A percentile compares a stretch with the other conserved stretches of the same genome.
Evolutionary conservation across 2,888 invertebrate genomes (phyloP).

Genomic region (Pterobdella sp.): DNA sequence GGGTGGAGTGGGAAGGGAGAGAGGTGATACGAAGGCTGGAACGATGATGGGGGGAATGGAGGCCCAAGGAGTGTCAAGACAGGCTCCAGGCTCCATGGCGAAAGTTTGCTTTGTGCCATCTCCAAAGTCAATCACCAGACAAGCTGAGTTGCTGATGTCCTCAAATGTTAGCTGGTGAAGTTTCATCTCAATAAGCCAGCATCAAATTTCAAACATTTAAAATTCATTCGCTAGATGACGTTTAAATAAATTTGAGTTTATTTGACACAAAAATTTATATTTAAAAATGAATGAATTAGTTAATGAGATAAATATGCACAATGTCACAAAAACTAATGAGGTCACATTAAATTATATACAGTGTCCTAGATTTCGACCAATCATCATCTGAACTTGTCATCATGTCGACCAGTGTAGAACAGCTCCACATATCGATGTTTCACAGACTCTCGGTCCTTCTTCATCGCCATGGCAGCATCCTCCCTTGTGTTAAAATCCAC

Average conservation of each 20-base stretch:
- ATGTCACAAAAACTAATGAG: constrained; percentile 40
- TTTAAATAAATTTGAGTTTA: no score
- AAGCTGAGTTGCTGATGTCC: constrained; percentile 39
- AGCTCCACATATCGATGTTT: constrained; percentile 33
- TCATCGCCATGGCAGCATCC: constrained; percentile 74
- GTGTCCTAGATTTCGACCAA: neutral
- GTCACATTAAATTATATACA: neutral
- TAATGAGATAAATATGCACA: no score
- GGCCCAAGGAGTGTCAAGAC: constrained; percentile 1
- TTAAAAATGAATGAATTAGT: no score
- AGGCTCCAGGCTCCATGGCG: neutral
- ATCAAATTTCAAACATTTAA: no score
- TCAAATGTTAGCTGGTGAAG: constrained; percentile 38
- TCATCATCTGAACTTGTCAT: constrained; percentile 10
- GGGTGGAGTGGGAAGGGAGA: constrained; percentile 25
- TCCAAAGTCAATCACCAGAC: constrained; percentile 42
- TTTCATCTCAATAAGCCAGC: no score
- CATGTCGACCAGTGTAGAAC: constrained; percentile 15
- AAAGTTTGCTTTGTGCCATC: constrained; percentile 33
- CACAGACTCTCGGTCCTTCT: constrained; percentile 56
- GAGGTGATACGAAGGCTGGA: constrained; percentile 9
- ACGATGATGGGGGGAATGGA: constrained; percentile 6
- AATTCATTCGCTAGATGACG: no score
- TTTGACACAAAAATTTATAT: no score
- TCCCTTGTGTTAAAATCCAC: constrained; percentile 84